Percentiles rank a stretch among this genome's conserved stretches.
These are phyloP conservation scores for Ctenomys sociabilis DNA, from an alignment of 2,113 vertebrate species.

Conservation along the genomic window DNA sequence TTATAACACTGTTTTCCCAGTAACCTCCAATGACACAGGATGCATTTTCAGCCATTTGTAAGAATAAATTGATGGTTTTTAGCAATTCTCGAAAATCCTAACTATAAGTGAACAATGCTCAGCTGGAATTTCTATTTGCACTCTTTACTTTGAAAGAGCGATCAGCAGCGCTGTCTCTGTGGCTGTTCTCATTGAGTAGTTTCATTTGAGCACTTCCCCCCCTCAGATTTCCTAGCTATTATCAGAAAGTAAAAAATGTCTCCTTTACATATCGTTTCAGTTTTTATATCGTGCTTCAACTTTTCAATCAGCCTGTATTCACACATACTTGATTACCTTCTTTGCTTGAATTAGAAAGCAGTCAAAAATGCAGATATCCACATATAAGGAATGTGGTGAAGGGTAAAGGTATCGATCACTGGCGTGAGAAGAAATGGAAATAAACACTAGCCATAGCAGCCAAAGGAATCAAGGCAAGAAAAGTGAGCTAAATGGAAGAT, in stretches of 20 bases:
- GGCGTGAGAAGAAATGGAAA: neutral
- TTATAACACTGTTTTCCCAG: slow-evolving; percentile 63
- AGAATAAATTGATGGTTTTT: slow-evolving; percentile 21
- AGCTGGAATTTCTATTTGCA: slow-evolving; percentile 11
- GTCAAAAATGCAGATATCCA: neutral
- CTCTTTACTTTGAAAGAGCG: slow-evolving; percentile 38
- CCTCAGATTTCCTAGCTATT: neutral
- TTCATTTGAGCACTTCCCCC: neutral
- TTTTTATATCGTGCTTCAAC: neutral
- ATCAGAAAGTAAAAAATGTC: neutral
- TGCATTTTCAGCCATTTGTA: neutral
- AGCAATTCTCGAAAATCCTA: slow-evolving; percentile 53
- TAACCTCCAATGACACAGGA: slow-evolving; percentile 14
- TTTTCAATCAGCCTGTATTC: neutral
- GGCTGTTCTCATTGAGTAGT: neutral
- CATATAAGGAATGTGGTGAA: neutral
- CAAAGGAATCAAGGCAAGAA: neutral
- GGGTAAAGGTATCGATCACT: neutral
- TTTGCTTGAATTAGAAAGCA: neutral
- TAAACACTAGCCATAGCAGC: neutral
- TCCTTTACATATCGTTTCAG: neutral
- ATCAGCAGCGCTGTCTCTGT: neutral
- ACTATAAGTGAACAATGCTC: slow-evolving; percentile 1
- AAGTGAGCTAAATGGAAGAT: neutral
- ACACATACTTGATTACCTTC: neutral